These are phyloP conservation scores for Psilopsiagon aymara DNA, from an alignment of 2,113 vertebrate species.

Conservation along the genomic window DNA sequence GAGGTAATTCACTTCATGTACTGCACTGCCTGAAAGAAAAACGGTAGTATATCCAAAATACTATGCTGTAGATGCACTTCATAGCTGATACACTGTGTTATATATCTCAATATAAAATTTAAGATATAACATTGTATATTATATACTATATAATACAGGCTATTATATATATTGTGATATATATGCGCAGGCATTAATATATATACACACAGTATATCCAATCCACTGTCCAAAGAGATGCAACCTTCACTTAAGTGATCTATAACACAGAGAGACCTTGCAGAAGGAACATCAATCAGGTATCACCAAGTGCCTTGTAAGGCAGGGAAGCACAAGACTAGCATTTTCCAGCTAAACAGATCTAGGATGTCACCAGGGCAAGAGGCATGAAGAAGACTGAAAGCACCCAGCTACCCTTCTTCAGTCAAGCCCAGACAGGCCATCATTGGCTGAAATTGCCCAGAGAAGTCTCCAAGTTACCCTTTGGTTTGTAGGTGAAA, in stretches of 20 bases:
- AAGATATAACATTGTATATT: neutral
- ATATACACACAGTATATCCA: neutral
- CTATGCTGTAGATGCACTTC: neutral
- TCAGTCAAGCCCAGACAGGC: conserved; percentile 14
- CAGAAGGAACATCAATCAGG: neutral
- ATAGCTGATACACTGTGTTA: neutral
- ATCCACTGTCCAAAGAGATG: neutral
- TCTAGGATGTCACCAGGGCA: neutral
- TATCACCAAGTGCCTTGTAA: neutral
- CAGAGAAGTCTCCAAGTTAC: neutral
- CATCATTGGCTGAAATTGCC: conserved; percentile 18
- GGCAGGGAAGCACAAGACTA: neutral
- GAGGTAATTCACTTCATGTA: neutral
- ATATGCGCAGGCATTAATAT: neutral
- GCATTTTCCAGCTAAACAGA: conserved; percentile 13
- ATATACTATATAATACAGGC: neutral
- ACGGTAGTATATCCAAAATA: neutral
- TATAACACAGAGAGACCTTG: neutral
- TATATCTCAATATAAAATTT: neutral
- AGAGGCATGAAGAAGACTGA: conserved; percentile 16
- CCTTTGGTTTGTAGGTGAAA: conserved; percentile 44
- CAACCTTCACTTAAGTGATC: conserved; percentile 26
- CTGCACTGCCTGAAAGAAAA: neutral
- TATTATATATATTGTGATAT: neutral
- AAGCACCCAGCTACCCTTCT: neutral